Evolutionary conservation across 2,888 invertebrate species (phyloP), one percentile per base, ranked within the genome.

Genomic region (Ochropleura leucogaster): DNA sequence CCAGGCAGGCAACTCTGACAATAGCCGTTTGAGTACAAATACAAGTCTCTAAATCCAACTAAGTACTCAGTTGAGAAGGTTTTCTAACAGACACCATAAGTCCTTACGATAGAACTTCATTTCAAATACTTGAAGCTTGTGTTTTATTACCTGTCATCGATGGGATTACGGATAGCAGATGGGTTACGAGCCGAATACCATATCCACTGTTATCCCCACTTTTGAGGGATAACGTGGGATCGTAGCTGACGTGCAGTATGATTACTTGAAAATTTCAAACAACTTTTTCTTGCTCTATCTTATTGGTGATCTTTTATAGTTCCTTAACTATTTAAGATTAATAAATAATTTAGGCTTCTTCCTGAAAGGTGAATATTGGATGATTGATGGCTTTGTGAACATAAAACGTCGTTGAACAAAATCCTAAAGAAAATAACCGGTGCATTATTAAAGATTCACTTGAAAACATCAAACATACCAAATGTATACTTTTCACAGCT

Each of bases 121-220:
- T 47, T 53, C 49, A 63, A 72, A 53, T 53, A 68, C 40, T 18
- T 63, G 75, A 75, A 84, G 62, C 53, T 67, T 69, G 44, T 63
- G 20, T 51, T 53, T 74, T 49, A 74, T 75, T 68, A 67, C 68
- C 81, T 82, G 76, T 80, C 85, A 72, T 63, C 68, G 59, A 60
- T 69, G 30, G 40, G 71, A 84, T 82, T 73, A 79, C 14, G n/a
- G 55, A 77, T 51, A 57, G 18, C 30, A 20, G 20, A 12, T 53
- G 44, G 44, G 40, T 4, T n/a, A 16, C 59, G 47, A 20, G 40
- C 1, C 30, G 42, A 40, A 77, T 55, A 46, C 30, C 18, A 5
- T 47, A 30, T 65, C 51, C 30, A 30, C 59, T 42, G 59, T 20
- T 30, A 30, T 30, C 30, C 30, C 30, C 30, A 55, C 5, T 62